These are phyloP conservation scores for Beroe forskalii DNA, from an alignment of 37 sponge, comb jelly and placozoan species.

Conservation along the genomic window DNA sequence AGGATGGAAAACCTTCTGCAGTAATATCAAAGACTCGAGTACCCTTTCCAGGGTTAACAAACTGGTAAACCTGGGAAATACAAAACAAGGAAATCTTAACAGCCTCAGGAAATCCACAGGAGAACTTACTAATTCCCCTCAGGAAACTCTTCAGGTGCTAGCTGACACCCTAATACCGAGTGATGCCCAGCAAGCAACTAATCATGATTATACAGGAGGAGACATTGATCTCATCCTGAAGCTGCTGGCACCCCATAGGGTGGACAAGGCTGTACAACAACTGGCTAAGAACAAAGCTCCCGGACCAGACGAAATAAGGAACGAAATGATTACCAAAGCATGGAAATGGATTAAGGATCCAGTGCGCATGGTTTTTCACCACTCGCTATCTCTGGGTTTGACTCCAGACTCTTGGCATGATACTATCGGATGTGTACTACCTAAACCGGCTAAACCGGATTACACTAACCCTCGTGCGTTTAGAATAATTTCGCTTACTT, in stretches of 20 bases:
- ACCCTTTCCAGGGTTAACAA: neutral
- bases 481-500: too few relatives aligned
- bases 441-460: too few relatives aligned
- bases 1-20: neutral
- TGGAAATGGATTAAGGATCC: too few relatives aligned
- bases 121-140: too few relatives aligned
- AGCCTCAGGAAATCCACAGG: neutral
- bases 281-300: neutral
- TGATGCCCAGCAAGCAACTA: neutral
- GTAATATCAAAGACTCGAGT: neutral
- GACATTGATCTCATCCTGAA: neutral
- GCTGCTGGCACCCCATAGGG: neutral
- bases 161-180: neutral
- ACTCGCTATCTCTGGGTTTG: too few relatives aligned
- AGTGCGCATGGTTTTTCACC: too few relatives aligned
- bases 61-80: neutral
- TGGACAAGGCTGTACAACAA: neutral
- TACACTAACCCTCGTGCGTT: too few relatives aligned
- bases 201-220: neutral
- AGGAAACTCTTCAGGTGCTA: neutral
- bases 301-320: constrained; percentile 12
- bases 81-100: neutral
- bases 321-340: constrained; percentile 2
- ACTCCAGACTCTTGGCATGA: too few relatives aligned
- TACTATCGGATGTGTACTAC: too few relatives aligned